Base-by-base conservation (phyloP, 2,888 invertebrate genomes). In the Pharmacophagus antenor region DNA sequence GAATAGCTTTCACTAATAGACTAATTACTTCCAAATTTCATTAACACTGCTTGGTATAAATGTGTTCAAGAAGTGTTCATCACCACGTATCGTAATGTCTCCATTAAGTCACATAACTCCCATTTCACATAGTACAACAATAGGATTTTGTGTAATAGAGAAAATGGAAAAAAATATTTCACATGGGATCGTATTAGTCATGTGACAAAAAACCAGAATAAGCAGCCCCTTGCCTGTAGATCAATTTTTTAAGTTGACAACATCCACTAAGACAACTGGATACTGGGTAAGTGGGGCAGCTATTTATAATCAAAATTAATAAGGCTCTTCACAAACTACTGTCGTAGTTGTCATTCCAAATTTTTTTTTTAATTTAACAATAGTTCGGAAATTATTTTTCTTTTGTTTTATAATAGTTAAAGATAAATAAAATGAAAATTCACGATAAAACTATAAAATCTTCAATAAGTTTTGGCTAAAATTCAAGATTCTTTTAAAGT, bases 171-270 rank as follows among this genome's bases (percentile, higher is more conserved):
- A 15, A 22, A 21, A 0, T 1, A 0, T 41, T 41, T 42, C 37
- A 22, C 22, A 41, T 22, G 8, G n/a, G 41, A 41, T 10, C 41
- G 47, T 23, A 58, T 41, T 23, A 23, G 23, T 31, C 20, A 21
- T 20, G 48, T 48, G 10, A 48, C 51, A 12, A 10, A 41, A 18
- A 21, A 52, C 42, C 62, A 65, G 69, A 61, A 56, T 71, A 69
- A 66, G 68, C 64, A 69, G 62, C 67, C 66, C 64, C 55, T 66
- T 71, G 23, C 41, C 23, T n/a, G 22, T 68, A 63, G 62, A 65
- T 67, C 70, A 68, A 73, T 73, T 73, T 71, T 69, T 72, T 69
- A 72, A 62, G 63, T 65, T 63, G 71, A 69, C 71, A 66, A 64
- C 66, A 54, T 58, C 62, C 62, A 58, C 63, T 66, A 61, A 64